phyloP scores from a whole-genome alignment of 2,888 invertebrate species.

The Eristalis pertinax region DNA sequence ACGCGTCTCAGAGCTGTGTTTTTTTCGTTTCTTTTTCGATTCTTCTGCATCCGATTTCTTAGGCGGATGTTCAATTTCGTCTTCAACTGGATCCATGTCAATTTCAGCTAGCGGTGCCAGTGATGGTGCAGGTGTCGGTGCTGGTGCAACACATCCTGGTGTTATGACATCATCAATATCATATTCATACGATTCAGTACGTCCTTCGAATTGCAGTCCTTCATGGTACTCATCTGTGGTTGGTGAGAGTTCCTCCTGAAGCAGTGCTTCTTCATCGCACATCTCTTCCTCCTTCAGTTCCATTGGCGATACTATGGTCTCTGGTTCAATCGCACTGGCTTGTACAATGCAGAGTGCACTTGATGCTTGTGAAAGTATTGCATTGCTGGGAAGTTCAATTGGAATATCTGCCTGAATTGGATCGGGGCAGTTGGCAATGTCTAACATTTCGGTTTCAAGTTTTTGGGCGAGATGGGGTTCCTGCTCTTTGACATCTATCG shows the following conservation, averaged over 20 bases:
- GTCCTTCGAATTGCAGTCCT: constrained; percentile 77
- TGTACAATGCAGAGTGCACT: constrained; percentile 33
- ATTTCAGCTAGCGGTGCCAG: constrained; percentile 87
- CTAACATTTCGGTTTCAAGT: constrained; percentile 6
- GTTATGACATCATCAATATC: constrained; percentile 77
- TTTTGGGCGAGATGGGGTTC: constrained; percentile 15
- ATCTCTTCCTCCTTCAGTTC: constrained; percentile 55
- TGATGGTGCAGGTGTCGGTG: constrained; percentile 80
- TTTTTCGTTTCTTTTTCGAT: constrained; percentile 77
- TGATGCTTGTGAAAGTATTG: constrained; percentile 6
- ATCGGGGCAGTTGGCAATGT: constrained; percentile 47
- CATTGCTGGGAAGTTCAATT: constrained; percentile 50
- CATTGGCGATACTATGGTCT: constrained; percentile 12
- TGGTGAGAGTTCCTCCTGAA: constrained; percentile 79
- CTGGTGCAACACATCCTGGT: constrained; percentile 79
- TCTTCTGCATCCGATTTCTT: constrained; percentile 65
- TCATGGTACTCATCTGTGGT: constrained; percentile 81
- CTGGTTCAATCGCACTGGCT: constrained; percentile 24
- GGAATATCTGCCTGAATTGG: constrained; percentile 63
- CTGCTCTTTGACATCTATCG: constrained; percentile 31
- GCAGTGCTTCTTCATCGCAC: constrained; percentile 58
- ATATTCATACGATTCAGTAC: constrained; percentile 77
- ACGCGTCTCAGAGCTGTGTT: constrained; percentile 77
- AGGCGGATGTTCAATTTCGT: constrained; percentile 80
- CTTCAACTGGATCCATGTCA: constrained; percentile 87